Conservation (phyloP, 2,888 invertebrate genomes). For the Gymnoscelis rufifasciata region DNA sequence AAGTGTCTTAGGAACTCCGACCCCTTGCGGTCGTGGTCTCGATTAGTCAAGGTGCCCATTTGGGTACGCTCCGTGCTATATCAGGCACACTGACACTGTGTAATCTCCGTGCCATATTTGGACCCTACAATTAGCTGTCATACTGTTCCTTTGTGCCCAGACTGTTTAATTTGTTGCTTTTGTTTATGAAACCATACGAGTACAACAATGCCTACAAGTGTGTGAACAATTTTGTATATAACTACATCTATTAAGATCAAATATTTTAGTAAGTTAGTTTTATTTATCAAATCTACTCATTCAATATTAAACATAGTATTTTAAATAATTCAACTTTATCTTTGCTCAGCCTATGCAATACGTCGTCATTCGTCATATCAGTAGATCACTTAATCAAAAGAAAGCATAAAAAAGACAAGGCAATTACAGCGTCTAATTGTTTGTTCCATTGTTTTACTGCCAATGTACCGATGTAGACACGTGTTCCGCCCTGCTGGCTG, state of each 20-base stretch:
- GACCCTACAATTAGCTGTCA: conserved; percentile 65
- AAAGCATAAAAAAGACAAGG: conserved; percentile 10
- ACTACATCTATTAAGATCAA: neutral
- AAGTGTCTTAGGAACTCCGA: conserved; percentile 39
- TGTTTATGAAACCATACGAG: conserved; percentile 28
- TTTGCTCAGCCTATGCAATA: too few species aligned
- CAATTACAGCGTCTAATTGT: conserved; percentile 12
- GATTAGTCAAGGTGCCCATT: conserved; percentile 73
- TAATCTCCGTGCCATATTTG: conserved; percentile 65
- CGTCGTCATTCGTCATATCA: neutral
- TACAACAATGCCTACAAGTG: conserved; percentile 3
- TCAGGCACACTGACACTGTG: conserved; percentile 53
- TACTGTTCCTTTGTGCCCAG: conserved; percentile 55
- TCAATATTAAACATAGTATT: too few species aligned
- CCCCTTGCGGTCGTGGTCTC: conserved; percentile 47
- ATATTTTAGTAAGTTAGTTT: too few species aligned
- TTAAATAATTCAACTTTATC: too few species aligned
- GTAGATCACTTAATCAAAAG: conserved; percentile 6
- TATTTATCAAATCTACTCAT: too few species aligned
- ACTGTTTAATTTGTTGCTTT: conserved; percentile 30
- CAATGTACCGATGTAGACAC: conserved; percentile 16
- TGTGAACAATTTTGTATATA: conserved; percentile 1
- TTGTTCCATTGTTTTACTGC: conserved; percentile 22
- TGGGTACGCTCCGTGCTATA: conserved; percentile 48
- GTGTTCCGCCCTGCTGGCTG: conserved; percentile 25